Base-by-base conservation (phyloP, 2,113 vertebrate species). In the Bos javanicus region DNA sequence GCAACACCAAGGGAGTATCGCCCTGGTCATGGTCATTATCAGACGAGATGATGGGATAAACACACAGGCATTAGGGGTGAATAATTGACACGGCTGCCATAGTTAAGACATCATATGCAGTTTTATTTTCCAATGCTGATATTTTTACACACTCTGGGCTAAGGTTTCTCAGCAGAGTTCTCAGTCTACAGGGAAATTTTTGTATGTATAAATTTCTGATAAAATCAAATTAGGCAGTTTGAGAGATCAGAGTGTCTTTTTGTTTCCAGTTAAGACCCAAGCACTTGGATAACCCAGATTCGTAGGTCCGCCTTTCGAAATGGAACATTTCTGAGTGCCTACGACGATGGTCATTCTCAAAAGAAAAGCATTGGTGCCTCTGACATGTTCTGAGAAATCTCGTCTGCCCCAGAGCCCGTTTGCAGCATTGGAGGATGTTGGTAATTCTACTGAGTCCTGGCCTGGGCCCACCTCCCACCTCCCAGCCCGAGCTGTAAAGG, bases 91-190 rank as follows among this genome's bases (percentile, higher is more conserved):
- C n/a, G 7, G 30, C 12, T 21, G 2, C 91, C 43, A 2, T 85
- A 60, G 71, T 59, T 36, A 86, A 80, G 78, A 56, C 2, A 6
- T 26, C 56, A 0, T 8, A 9, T 5, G 2, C 62, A 52, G 62
- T 81, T 56, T 62, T 17, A 56, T 62, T 93, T 93, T 60, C 88
- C 50, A 26, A 13, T 17, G 90, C 87, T 86, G 93, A 46, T 62
- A n/a, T 95, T 54, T 94, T 88, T 74, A 91, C 78, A 91, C 78
- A 52, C 50, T 76, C 67, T 36, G n/a, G 62, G 48, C 83, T 95
- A n/a, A 78, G 28, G 14, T 17, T 82, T 89, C 86, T 95, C 90
- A 76, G 97, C 96, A 43, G 46, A 23, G 86, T 33, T 91, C 93
- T 56, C 78, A 54, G 93, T 86, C 91, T 33, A 1, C 3, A 9